Evolutionary conservation across 2,113 vertebrate species (phyloP), one percentile per base, ranked within the genome.

Genomic region (Rhagologus leucostigma): DNA sequence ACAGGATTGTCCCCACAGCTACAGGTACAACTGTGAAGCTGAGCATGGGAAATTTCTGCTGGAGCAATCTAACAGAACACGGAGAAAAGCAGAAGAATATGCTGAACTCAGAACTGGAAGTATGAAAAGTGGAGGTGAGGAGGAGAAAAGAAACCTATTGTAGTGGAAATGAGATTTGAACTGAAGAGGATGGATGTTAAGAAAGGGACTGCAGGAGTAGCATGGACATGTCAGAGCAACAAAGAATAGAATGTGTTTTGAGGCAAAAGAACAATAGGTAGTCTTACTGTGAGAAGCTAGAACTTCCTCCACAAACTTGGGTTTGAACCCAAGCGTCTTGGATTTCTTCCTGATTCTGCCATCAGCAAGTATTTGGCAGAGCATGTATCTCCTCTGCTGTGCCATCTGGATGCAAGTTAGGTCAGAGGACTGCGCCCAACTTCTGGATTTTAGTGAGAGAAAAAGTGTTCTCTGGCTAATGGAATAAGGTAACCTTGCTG

Each of bases 331-430:
- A 15, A 9, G 33, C 19, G 9, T 53, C 26, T 49, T 85, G 20
- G 22, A 42, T 84, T 86, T 81, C 64, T 70, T 88, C 37, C 26
- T 76, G 32, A 53, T 88, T 83, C 55, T 83, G 8, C 68, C 13
- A 21, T 42, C 30, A 65, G 16, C 14, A 62, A 67, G 12, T 76
- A 8, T 44, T 82, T 68, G 70, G 29, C 59, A 65, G 41, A 39
- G 20, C 0, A 0, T 13, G 2, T 44, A 9, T 63, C 46, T 71
- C 65, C 55, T 16, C 84, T 29, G 19, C 18, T 74, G 3, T 16
- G 60, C 74, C 21, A 15, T 33, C 63, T 68, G 49, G 47, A 35
- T 64, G 76, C 50, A 74, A 35, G 32, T 49, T 77, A 44, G 33
- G 71, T 81, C 24, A n/a, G 65, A 65, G 13, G 15, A 76, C 18